Evolutionary conservation across 2,888 invertebrate species (phyloP).

Genomic region (Acrobasis suavella): DNA sequence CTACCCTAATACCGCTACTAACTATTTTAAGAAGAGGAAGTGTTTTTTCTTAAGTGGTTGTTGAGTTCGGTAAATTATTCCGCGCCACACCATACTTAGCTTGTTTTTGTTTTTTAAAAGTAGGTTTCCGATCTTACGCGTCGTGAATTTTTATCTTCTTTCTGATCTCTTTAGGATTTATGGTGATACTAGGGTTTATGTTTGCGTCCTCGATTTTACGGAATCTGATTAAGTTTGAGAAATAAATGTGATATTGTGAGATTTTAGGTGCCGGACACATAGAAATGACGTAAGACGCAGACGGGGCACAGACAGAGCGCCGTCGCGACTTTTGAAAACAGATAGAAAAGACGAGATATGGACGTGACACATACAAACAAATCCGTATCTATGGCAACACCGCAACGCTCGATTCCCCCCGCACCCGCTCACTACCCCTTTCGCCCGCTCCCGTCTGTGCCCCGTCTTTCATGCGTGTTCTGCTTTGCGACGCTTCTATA

Average conservation of each 20-base stretch:
- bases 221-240: background rate
- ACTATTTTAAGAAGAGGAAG: slow-evolving; percentile 25
- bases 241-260: background rate
- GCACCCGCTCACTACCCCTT: no score
- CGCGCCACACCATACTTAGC: background rate
- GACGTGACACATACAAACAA: no score
- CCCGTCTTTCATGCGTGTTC: no score
- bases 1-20: background rate
- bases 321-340: no score
- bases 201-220: background rate
- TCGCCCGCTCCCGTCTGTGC: no score
- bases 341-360: no score
- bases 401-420: no score
- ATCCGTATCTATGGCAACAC: no score
- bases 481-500: no score
- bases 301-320: no score
- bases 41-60: slow-evolving; percentile 27
- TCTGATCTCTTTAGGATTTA: slow-evolving; percentile 2
- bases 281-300: no score
- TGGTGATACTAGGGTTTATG: background rate
- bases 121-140: slow-evolving; percentile 13
- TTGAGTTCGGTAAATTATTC: slow-evolving; percentile 21
- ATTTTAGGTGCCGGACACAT: no score
- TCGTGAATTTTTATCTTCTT: background rate
- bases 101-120: slow-evolving; percentile 8